These are phyloP conservation scores for Lepus timidus DNA, from an alignment of 2,113 vertebrate species.

Conservation along the genomic window DNA sequence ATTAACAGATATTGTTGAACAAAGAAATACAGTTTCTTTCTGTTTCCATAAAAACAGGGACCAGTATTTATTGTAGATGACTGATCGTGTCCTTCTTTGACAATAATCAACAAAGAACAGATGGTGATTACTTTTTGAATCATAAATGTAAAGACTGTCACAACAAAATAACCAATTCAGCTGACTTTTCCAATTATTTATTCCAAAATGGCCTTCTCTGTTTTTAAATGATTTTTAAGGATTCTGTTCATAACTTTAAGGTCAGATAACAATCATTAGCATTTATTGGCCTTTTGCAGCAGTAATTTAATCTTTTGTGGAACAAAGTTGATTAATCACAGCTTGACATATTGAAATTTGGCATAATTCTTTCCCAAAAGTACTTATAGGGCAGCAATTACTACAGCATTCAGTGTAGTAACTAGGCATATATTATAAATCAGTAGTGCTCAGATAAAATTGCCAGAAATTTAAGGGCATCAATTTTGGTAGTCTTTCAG, in stretches of 20 bases:
- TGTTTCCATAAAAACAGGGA: not conserved
- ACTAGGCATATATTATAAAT: not conserved
- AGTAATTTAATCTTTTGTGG: conserved; percentile 70
- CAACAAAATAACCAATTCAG: conserved; percentile 57
- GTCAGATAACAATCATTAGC: conserved; percentile 71
- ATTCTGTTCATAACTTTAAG: conserved; percentile 70
- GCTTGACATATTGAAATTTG: conserved; percentile 71
- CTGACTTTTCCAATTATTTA: conserved; percentile 64
- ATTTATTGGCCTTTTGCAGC: conserved; percentile 75
- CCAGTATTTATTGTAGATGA: not conserved
- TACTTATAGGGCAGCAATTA: conserved; percentile 41
- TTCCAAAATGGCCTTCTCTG: conserved; percentile 66
- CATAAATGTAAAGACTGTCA: conserved; percentile 45
- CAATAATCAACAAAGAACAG: not conserved
- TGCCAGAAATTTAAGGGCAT: conserved; percentile 52
- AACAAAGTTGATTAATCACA: conserved; percentile 72
- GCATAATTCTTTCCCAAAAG: conserved; percentile 64
- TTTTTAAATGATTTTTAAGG: conserved; percentile 64
- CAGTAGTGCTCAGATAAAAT: conserved; percentile 5
- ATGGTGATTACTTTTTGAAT: not conserved
- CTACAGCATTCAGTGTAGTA: conserved; percentile 24
- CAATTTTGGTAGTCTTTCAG: not conserved
- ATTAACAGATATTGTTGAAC: not conserved
- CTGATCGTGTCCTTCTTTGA: not conserved
- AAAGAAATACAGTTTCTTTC: not conserved